Evolutionary conservation across 2,113 vertebrate species (phyloP), one percentile per base, ranked within the genome.

Genomic region (Tetrao urogallus): DNA sequence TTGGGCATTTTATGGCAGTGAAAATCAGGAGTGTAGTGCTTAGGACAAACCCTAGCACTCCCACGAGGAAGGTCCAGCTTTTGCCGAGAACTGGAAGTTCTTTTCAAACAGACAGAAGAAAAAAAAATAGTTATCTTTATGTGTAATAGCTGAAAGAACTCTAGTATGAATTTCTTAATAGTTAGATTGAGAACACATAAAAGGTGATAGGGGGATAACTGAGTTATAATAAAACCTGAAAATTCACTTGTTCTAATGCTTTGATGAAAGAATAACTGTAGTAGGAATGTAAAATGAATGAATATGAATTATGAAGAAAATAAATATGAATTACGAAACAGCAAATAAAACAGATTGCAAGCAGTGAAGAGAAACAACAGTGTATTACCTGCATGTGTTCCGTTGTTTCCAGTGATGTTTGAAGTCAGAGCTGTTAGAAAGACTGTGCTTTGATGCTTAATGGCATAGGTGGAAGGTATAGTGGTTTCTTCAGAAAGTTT

Each of bases 1-100:
- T 93, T 0, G 98, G 98, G 34, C 98, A 98, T 95, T 99, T 99
- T 84, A 98, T 81, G 75, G 98, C 98, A 50, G 95, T 97, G 7
- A 98, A 50, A 34, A 99, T 98, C 94, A 99, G 82, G 47, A 96
- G 34, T 21, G 97, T 98, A 20, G 97, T 98, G 58, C 94, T 45
- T n/a, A 98, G 57, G 6, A 97, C 97, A 85, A 98, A 96, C 57
- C 94, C 90, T 11, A 97, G 74, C 18, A 99, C 98, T 24, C 98
- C 98, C 0, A 85, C 94, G 20, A 99, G 97, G 90, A 99, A 98
- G 94, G 97, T 97, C 99, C 99, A 99, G 1, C 97, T 98, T 98
- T 98, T 98, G 19, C 98, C 98, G n/a, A 78, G 14, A 54, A 67
- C 50, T 85, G 79, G 91, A 67, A 91, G 22, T n/a, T 24, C 96